Base-by-base conservation (phyloP, 2,888 invertebrate species). In the Drosophila borborema region DNA sequence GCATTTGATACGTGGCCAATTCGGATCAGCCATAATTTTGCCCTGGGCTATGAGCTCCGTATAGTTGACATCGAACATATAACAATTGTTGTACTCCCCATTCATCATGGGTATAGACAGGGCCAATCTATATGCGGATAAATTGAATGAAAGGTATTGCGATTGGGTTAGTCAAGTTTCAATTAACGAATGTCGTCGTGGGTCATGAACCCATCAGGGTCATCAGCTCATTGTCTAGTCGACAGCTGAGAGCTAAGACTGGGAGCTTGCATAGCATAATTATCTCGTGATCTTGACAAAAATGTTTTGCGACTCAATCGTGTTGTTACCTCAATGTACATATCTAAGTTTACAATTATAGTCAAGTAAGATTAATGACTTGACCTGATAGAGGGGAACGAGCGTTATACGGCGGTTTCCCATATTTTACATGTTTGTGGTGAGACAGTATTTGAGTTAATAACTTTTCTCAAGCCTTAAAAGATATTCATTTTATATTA, bases 41-140 rank as follows among this genome's bases (percentile, higher is more conserved):
- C 95, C 96, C 59, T 94, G 94, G 28, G 93, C 94, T 38, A 96
- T 86, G 0, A 96, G 93, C 69, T 94, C 94, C 14, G 94, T 94
- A 93, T 95, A 97, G 93, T 97, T 96, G 0, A 97, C 95, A 59
- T 95, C 95, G 94, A 97, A 97, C 96, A 97, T 96, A 12, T 93
- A 93, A 90, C 97, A 97, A 77, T 95, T 94, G 76, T 96, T 95
- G 80, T 95, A 95, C 0, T 95, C 95, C 2, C 93, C 93, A 8
- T 93, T 93, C 63, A 95, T 94, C 67, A 79, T 93, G 0, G 97
- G 97, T 83, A 97, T 96, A 3, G 97, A 95, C 71, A 97, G 92
- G 1, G 95, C 94, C 86, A 95, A 94, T 92, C 97, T 97, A 69
- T 48, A 18, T 97, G 67, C 46, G 34, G 54, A 14, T 14, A 60